Evolutionary conservation across 2,888 invertebrate genomes (phyloP).

Genomic region (Electrophaes corylata): DNA sequence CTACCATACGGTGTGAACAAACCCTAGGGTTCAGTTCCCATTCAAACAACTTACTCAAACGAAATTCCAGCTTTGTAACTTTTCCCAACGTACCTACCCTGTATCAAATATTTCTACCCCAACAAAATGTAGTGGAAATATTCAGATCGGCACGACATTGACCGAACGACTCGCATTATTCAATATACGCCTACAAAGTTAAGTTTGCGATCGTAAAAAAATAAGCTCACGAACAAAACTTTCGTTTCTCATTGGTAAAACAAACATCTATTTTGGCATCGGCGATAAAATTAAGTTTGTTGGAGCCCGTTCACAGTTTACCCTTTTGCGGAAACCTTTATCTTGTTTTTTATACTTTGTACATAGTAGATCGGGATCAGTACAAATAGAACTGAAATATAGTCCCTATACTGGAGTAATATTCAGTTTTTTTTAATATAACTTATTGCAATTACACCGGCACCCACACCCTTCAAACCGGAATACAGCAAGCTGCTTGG

Average conservation of each 20-base stretch:
- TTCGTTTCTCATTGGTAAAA: conserved; percentile 26
- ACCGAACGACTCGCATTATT: conserved; percentile 49
- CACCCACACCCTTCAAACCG: no score
- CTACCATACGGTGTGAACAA: conserved; percentile 13
- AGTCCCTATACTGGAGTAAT: no score
- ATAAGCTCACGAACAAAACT: conserved; percentile 31
- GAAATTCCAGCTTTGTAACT: conserved; percentile 21
- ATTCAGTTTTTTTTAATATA: no score
- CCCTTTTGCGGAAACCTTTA: conserved; percentile 46
- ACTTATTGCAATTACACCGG: no score
- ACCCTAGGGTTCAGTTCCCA: background rate
- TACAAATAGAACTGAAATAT: background rate
- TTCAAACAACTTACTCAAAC: conserved; percentile 19
- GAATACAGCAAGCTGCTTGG: no score
- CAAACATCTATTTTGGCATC: conserved; percentile 34
- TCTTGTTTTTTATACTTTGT: conserved; percentile 38
- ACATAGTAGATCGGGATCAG: conserved; percentile 19
- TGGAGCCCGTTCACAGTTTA: conserved; percentile 42
- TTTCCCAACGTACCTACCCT: conserved; percentile 13
- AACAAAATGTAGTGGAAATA: conserved; percentile 46
- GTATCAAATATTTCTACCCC: conserved; percentile 43
- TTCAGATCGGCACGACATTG: conserved; percentile 47
- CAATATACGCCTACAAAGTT: conserved; percentile 48
- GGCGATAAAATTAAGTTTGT: conserved; percentile 45
- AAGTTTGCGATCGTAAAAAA: conserved; percentile 39